phyloP scores from a whole-genome alignment of 2,888 invertebrate species.

The Sarcophaga subvicina region DNA sequence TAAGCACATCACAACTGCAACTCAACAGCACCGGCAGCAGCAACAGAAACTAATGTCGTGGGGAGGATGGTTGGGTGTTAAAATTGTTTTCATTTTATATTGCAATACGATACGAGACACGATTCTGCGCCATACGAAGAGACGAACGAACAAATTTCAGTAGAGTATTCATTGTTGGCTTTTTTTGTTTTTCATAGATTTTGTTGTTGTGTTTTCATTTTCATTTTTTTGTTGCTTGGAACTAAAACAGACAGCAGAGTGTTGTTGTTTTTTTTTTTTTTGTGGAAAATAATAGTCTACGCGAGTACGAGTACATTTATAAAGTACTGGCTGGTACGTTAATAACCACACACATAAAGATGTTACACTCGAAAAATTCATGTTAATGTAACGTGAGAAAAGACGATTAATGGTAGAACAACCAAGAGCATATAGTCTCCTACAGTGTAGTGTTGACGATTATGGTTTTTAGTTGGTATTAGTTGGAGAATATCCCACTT shows the following conservation, averaged over 20 bases:
- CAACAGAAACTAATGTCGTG: background rate
- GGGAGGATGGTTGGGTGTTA: constrained; percentile 58
- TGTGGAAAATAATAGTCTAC: constrained; percentile 54
- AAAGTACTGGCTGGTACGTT: constrained; percentile 34
- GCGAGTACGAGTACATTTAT: constrained; percentile 49
- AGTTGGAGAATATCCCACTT: too few relatives aligned
- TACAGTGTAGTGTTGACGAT: too few relatives aligned
- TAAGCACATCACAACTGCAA: background rate
- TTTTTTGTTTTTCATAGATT: constrained; percentile 3
- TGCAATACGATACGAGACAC: constrained; percentile 28
- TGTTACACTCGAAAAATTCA: constrained; percentile 40
- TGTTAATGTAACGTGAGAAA: background rate
- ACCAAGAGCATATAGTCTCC: too few relatives aligned
- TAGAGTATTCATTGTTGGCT: constrained; percentile 51
- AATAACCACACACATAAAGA: constrained; percentile 4
- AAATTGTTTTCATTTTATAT: constrained; percentile 61
- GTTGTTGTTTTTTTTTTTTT: constrained; percentile 24
- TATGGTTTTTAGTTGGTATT: too few relatives aligned
- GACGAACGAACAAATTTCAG: constrained; percentile 38
- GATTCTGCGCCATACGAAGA: constrained; percentile 66
- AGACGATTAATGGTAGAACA: background rate
- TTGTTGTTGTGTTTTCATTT: too few relatives aligned
- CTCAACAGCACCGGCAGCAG: too few relatives aligned
- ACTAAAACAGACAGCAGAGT: too few relatives aligned
- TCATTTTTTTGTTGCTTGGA: too few relatives aligned